phyloP scores from a whole-genome alignment of 2,888 invertebrate species.

The Andricus curvator region DNA sequence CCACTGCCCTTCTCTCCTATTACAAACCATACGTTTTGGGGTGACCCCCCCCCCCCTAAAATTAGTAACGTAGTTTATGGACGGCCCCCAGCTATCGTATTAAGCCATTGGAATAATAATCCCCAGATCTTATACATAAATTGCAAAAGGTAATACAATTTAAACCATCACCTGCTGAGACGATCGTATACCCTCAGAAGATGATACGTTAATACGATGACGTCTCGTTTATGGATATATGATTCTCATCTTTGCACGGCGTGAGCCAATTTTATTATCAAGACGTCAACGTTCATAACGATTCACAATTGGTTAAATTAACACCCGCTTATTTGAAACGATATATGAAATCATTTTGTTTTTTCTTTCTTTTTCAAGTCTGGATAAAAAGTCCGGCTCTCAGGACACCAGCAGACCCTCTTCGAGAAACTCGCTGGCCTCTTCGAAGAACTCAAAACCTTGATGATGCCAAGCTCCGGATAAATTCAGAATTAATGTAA shows the following conservation, averaged over 20 bases:
- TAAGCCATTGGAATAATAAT: neutral
- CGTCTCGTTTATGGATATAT: conserved; percentile 32
- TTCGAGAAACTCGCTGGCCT: conserved; percentile 71
- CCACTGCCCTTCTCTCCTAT: no score
- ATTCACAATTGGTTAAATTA: conserved; percentile 10
- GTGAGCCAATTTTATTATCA: conserved; percentile 29
- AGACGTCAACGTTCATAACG: neutral
- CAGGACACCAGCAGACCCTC: conserved; percentile 71
- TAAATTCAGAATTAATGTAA: conserved; percentile 19
- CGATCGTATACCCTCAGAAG: conserved; percentile 7
- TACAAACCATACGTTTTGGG: no score
- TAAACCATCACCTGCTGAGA: conserved; percentile 27
- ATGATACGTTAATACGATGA: conserved; percentile 32
- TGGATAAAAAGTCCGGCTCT: conserved; percentile 68
- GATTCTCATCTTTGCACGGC: conserved; percentile 5
- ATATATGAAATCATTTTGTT: conserved; percentile 13
- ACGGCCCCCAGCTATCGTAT: neutral
- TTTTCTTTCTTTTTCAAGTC: conserved; percentile 57
- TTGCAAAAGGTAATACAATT: conserved; percentile 32
- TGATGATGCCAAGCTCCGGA: neutral
- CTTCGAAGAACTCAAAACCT: conserved; percentile 45
- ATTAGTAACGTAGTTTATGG: no score
- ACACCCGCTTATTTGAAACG: neutral
- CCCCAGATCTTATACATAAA: neutral
- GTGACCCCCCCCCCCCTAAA: no score